phyloP scores from a whole-genome alignment of 92 coral and sea anemone genomes.

The Porites cylindrica region DNA sequence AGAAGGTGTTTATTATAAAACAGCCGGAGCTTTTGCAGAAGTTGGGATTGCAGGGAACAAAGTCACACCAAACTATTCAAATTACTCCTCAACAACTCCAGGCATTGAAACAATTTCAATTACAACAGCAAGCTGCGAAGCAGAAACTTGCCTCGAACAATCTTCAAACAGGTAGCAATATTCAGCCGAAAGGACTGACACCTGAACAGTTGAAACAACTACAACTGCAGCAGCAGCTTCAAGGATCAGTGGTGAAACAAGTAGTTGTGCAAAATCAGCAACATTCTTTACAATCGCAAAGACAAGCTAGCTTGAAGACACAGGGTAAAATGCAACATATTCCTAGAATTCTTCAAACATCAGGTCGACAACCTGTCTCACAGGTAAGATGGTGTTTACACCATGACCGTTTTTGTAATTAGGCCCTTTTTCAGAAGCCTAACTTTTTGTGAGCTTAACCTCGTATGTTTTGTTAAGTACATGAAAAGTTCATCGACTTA shows the following conservation, averaged over 20 bases:
- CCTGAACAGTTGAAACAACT: slow-evolving; percentile 82
- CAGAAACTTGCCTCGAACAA: slow-evolving; percentile 47
- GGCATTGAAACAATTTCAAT: slow-evolving; percentile 84
- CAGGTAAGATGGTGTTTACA: slow-evolving; percentile 48
- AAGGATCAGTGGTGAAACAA: slow-evolving; percentile 64
- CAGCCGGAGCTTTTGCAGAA: slow-evolving; percentile 88
- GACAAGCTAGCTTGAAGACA: slow-evolving; percentile 67
- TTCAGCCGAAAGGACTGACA: slow-evolving; percentile 63
- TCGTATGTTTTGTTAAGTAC: no score
- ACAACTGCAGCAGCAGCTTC: slow-evolving; percentile 77
- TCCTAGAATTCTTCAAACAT: slow-evolving; percentile 85
- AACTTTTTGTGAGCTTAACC: no score
- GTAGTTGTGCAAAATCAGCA: slow-evolving; percentile 52
- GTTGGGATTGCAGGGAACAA: slow-evolving; percentile 80
- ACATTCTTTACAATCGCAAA: slow-evolving; percentile 73
- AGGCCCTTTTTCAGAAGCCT: neutral
- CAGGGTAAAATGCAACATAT: slow-evolving; percentile 71
- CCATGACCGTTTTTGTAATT: neutral
- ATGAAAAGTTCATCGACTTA: no score
- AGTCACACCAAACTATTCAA: slow-evolving; percentile 93
- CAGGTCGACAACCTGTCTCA: slow-evolving; percentile 86
- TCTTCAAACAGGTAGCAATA: slow-evolving; percentile 41
- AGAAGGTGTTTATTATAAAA: slow-evolving; percentile 94
- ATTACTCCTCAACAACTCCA: slow-evolving; percentile 93
- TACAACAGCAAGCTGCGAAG: slow-evolving; percentile 67